Evolutionary conservation across 2,113 vertebrate genomes (phyloP).

Genomic region (Chionodraco myersi): DNA sequence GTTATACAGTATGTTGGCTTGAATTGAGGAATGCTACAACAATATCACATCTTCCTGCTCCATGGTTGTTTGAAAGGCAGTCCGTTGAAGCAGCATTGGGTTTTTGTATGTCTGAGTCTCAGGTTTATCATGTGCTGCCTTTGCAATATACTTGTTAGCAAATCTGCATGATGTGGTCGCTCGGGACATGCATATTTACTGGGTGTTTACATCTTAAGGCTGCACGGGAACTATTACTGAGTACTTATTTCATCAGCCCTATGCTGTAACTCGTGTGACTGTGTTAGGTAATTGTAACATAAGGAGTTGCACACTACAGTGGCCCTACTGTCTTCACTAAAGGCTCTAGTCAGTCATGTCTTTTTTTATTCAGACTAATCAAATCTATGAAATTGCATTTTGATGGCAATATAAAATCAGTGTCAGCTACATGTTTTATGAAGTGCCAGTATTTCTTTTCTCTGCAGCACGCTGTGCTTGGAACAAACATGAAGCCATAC

Average conservation of each 20-base stretch:
- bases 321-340: slow-evolving; percentile 17
- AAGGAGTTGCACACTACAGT: slow-evolving; percentile 29
- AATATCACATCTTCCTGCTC: slow-evolving; percentile 40
- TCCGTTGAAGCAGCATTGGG: slow-evolving; percentile 28
- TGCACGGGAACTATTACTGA: slow-evolving; percentile 43
- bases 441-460: slow-evolving; percentile 49
- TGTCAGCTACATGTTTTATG: slow-evolving; percentile 34
- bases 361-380: slow-evolving; percentile 16
- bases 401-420: slow-evolving; percentile 49
- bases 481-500: slow-evolving; percentile 62
- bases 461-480: slow-evolving; percentile 75
- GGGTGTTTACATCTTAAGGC: slow-evolving; percentile 55
- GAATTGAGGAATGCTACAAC: slow-evolving; percentile 42
- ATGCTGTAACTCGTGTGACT: slow-evolving; percentile 33
- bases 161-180: slow-evolving; percentile 42
- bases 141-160: slow-evolving; percentile 47
- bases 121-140: slow-evolving; percentile 75
- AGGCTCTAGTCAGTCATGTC: slow-evolving; percentile 19
- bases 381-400: slow-evolving; percentile 35
- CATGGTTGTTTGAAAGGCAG: slow-evolving; percentile 24
- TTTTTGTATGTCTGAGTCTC: slow-evolving; percentile 70
- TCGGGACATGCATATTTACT: slow-evolving; percentile 43
- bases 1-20: slow-evolving; percentile 21
- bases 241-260: slow-evolving; percentile 25
- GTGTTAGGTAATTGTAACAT: slow-evolving; percentile 21